phyloP scores from a whole-genome alignment of 23 tunicate species.

The Styela clava region DNA sequence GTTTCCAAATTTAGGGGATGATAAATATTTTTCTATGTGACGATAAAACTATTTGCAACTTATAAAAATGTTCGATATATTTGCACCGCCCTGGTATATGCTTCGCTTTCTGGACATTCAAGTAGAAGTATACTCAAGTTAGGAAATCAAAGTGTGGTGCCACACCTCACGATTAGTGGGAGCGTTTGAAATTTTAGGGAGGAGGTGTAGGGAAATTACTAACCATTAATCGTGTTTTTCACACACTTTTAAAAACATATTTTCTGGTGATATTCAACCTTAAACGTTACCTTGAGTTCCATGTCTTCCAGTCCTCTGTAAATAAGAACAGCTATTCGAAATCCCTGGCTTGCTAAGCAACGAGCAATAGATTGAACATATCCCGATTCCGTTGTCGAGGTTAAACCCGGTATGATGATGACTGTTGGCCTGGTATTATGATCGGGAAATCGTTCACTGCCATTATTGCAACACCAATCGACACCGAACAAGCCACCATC shows the following conservation, averaged over 20 bases:
- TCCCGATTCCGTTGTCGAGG: conserved; percentile 1
- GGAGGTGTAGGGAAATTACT: neutral
- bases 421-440: conserved; percentile 14
- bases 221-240: too few relatives aligned
- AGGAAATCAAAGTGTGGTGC: neutral
- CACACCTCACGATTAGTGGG: too few relatives aligned
- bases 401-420: conserved; percentile 18
- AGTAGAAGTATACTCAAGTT: neutral
- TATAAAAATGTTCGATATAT: too few relatives aligned
- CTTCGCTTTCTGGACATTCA: neutral
- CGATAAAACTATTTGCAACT: too few relatives aligned
- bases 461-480: conserved; percentile 22
- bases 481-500: conserved; percentile 6
- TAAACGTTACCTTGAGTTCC: conserved; percentile 4
- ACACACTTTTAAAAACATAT: too few relatives aligned
- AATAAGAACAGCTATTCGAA: conserved; percentile 9
- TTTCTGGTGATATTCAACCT: neutral
- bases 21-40: too few relatives aligned
- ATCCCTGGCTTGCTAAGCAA: neutral
- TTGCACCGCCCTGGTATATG: too few relatives aligned
- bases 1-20: too few relatives aligned
- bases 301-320: conserved; percentile 9
- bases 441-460: conserved; percentile 3
- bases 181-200: neutral
- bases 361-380: conserved; percentile 16